These are phyloP conservation scores for Oryctolagus cuniculus DNA, from an alignment of 2,113 vertebrate species.

Conservation along the genomic window DNA sequence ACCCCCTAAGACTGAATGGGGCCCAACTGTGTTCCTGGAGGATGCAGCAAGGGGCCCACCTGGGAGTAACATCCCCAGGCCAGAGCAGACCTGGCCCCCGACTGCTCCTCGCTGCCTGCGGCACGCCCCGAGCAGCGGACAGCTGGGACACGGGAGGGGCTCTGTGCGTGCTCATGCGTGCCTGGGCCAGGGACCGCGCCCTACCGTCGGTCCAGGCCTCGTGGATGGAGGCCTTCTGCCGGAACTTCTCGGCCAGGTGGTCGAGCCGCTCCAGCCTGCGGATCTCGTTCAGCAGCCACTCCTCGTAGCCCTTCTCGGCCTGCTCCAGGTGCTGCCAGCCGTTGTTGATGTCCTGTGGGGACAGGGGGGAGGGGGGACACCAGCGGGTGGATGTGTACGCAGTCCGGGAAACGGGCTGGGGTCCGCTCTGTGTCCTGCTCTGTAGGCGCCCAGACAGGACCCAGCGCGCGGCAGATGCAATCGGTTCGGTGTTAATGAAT, in stretches of 20 bases:
- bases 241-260: slow-evolving; percentile 96
- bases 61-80: not conserved
- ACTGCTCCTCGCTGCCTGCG: not conserved
- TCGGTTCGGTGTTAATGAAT: not conserved
- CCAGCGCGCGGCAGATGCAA: rapidly evolving
- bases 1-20: not conserved
- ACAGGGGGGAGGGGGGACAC: too few species aligned
- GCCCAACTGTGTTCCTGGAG: not conserved
- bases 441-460: not conserved
- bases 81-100: not conserved
- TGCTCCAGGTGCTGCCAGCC: slow-evolving; percentile 96
- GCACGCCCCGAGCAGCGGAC: not conserved
- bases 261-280: slow-evolving; percentile 95
- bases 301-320: slow-evolving; percentile 96
- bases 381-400: too few species aligned
- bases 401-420: not conserved
- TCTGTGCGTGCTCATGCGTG: rapidly evolving
- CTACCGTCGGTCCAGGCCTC: slow-evolving; percentile 95
- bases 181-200: rapidly evolving
- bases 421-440: not conserved
- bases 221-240: slow-evolving; percentile 96
- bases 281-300: slow-evolving; percentile 97
- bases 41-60: not conserved
- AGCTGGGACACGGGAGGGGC: not conserved
- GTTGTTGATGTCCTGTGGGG: slow-evolving; percentile 93